Conservation (phyloP, 1,140 invertebrate species). For the Drosophila tani region DNA sequence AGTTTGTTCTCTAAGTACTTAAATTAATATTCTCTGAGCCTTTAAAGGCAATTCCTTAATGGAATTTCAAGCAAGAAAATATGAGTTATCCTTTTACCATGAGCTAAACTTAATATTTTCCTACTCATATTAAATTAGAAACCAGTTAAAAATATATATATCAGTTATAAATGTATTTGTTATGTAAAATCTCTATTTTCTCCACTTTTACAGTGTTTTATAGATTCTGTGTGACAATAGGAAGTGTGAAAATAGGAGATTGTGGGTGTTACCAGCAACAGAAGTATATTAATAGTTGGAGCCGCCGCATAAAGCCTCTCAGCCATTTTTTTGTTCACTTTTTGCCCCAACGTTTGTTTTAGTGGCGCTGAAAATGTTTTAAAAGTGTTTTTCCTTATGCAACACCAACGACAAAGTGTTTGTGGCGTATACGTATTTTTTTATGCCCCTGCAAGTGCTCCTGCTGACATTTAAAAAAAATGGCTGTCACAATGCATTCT, state of each 20-base stretch:
- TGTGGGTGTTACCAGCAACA: slow-evolving; percentile 1
- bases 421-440: slow-evolving; percentile 38
- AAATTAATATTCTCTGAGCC: no score
- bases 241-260: neutral
- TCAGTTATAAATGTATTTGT: no score
- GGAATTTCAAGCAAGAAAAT: no score
- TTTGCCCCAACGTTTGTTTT: slow-evolving; percentile 32
- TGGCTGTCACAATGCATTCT: slow-evolving; percentile 65
- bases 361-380: slow-evolving; percentile 42
- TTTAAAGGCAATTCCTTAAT: no score
- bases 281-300: slow-evolving; percentile 43
- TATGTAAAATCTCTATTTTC: neutral
- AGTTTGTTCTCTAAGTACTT: no score
- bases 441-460: slow-evolving; percentile 28
- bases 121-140: no score
- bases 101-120: no score
- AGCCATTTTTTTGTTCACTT: slow-evolving; percentile 11
- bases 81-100: no score
- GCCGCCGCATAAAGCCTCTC: slow-evolving; percentile 16
- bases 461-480: slow-evolving; percentile 60
- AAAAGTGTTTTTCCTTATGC: slow-evolving; percentile 55
- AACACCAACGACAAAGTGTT: slow-evolving; percentile 49
- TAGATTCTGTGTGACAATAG: neutral
- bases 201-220: no score
- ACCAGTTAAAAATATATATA: no score